Base-by-base conservation (phyloP, 2,797 vertebrate species). In the Pterois miles region DNA sequence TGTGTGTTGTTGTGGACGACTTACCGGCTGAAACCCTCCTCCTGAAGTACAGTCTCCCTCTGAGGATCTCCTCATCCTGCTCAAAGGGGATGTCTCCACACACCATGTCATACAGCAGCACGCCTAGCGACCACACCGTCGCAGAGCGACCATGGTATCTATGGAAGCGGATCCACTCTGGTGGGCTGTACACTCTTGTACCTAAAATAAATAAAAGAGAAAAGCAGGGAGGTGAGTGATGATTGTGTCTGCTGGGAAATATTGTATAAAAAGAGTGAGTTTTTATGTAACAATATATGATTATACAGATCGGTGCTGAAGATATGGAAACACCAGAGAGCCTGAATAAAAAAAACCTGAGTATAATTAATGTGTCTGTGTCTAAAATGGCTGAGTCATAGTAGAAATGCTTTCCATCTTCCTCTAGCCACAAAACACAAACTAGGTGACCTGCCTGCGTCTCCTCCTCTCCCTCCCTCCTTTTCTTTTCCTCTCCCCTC, bases 11-110 rank as follows among this genome's bases (percentile, higher is more conserved):
- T 74, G 50, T 79, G 63, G 38, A 60, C 4, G 58, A 83, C 90
- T 81, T 82, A 99, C 98, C 98, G 72, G 96, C 88, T 64, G 98
- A 99, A 87, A 99, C 89, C 91, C 97, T 96, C 81, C 97, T 96
- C 79, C 98, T 96, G 96, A 99, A 99, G 78, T 96, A 97, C 52
- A 99, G 93, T n/a, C 93, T 93, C 5, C 98, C 98, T 2, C 96
- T 94, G 40, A 99, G 93, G 74, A 99, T 99, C 93, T 99, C 98
- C 79, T 99, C 98, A 0, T 99, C 98, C 84, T 98, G 98, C 90
- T 99, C 98, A 18, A 99, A 99, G 58, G 98, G 98, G 88, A 99
- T 99, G 92, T 99, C 98, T 53, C 98, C 98, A 0, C 98, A 99
- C 80, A 99, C 97, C 98, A 99, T 98, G 90, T 99, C 98, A 0